Conservation (phyloP, 2,113 vertebrate genomes). For the Calidris pugnax region DNA sequence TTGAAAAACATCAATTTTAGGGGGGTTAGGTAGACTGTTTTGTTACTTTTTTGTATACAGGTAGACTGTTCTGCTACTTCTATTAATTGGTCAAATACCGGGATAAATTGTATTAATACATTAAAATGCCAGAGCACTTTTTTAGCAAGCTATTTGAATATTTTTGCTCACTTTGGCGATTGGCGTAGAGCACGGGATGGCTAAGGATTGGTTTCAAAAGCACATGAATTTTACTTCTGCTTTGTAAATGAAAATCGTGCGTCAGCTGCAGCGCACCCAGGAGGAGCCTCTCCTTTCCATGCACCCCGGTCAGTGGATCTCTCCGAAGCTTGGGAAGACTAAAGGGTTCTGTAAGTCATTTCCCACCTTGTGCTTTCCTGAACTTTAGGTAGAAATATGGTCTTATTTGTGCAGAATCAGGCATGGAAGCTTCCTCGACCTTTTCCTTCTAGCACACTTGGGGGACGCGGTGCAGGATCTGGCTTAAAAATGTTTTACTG, state of each 20-base stretch:
- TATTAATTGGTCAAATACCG: not conserved
- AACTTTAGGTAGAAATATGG: not conserved
- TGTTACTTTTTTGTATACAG: not conserved
- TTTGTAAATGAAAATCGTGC: not conserved
- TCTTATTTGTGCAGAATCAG: not conserved
- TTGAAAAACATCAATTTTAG: not conserved
- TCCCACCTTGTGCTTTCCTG: not conserved
- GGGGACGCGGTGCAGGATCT: not conserved
- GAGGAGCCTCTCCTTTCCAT: not conserved
- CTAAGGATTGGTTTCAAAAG: constrained; percentile 8
- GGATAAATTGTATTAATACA: not conserved
- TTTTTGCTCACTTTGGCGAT: not conserved
- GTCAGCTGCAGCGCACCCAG: not conserved
- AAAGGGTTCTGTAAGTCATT: constrained; percentile 34
- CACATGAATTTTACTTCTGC: constrained; percentile 24
- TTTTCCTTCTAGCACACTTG: not conserved
- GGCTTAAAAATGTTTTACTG: not conserved
- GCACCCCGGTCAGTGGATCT: not conserved
- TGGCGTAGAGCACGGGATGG: not conserved
- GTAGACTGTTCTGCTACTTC: not conserved
- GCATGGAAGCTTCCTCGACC: not conserved
- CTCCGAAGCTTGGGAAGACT: constrained; percentile 2
- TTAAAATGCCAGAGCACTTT: not conserved
- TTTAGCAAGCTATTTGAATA: constrained; percentile 37
- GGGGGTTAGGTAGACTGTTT: not conserved